These are phyloP conservation scores for Cephus rjabovi DNA, from an alignment of 2,888 invertebrate genomes.

Conservation along the genomic window DNA sequence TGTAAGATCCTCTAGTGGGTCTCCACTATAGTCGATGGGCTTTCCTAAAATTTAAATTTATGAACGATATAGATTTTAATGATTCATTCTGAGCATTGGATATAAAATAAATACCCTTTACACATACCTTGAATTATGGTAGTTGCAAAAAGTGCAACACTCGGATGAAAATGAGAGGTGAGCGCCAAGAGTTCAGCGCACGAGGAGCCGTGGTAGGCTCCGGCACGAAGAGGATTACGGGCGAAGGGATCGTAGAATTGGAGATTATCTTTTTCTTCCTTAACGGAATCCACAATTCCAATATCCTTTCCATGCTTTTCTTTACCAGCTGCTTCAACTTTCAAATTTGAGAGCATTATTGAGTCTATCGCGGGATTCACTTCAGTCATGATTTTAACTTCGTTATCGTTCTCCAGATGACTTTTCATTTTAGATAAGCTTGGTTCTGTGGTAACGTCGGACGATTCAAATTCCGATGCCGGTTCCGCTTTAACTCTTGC, in stretches of 20 bases:
- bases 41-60: slow-evolving; percentile 69
- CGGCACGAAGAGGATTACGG: slow-evolving; percentile 88
- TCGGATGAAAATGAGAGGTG: slow-evolving; percentile 88
- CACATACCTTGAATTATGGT: slow-evolving; percentile 76
- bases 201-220: slow-evolving; percentile 76
- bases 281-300: slow-evolving; percentile 33
- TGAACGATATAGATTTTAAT: slow-evolving; percentile 7
- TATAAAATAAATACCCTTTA: not conserved
- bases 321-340: slow-evolving; percentile 19
- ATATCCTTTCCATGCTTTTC: slow-evolving; percentile 24
- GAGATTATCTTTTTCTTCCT: slow-evolving; percentile 45
- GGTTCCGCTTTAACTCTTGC: not conserved
- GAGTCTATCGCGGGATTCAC: slow-evolving; percentile 27
- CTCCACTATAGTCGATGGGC: slow-evolving; percentile 87
- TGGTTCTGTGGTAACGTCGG: not conserved
- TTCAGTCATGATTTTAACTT: slow-evolving; percentile 29
- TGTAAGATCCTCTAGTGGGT: slow-evolving; percentile 93
- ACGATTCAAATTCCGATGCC: not conserved
- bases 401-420: slow-evolving; percentile 15
- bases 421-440: not conserved
- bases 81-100: not conserved
- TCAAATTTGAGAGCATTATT: slow-evolving; percentile 46
- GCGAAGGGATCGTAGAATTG: slow-evolving; percentile 75
- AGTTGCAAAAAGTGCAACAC: slow-evolving; percentile 88
- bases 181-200: slow-evolving; percentile 82